Evolutionary conservation across 2,113 vertebrate species (phyloP).

Genomic region (Macaca fascicularis): DNA sequence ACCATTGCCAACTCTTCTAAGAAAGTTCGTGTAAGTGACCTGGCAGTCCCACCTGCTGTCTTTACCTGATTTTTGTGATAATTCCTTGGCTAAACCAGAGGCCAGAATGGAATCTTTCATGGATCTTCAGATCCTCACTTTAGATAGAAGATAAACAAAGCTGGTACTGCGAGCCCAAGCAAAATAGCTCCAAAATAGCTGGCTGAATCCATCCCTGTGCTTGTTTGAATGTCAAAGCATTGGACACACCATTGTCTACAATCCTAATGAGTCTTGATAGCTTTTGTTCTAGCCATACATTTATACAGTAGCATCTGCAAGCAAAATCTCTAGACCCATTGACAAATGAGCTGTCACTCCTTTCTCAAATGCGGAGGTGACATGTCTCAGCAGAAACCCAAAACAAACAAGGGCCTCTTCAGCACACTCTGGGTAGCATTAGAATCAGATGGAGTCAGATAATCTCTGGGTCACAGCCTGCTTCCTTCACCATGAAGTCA

Average conservation of each 20-base stretch:
- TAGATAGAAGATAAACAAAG: constrained; percentile 41
- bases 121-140: constrained; percentile 25
- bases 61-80: background rate
- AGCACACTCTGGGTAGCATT: background rate
- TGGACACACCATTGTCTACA: constrained; percentile 43
- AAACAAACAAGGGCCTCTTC: background rate
- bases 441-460: background rate
- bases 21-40: constrained; percentile 84
- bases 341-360: background rate
- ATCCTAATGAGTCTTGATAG: constrained; percentile 63
- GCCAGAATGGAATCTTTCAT: background rate
- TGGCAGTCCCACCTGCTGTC: background rate
- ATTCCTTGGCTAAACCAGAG: background rate
- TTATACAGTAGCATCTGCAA: constrained; percentile 54
- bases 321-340: background rate
- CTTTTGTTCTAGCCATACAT: constrained; percentile 62
- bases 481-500: background rate
- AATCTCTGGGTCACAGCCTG: background rate
- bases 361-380: constrained; percentile 17
- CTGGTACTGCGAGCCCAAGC: background rate
- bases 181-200: constrained; percentile 35
- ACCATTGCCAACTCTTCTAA: constrained; percentile 81
- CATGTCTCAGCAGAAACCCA: background rate
- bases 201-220: background rate
- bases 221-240: background rate